A percentile compares a stretch with the other conserved stretches of the same genome.
These are phyloP conservation scores for Amphipoea oculea DNA, from an alignment of 2,888 invertebrate species.

Conservation along the genomic window DNA sequence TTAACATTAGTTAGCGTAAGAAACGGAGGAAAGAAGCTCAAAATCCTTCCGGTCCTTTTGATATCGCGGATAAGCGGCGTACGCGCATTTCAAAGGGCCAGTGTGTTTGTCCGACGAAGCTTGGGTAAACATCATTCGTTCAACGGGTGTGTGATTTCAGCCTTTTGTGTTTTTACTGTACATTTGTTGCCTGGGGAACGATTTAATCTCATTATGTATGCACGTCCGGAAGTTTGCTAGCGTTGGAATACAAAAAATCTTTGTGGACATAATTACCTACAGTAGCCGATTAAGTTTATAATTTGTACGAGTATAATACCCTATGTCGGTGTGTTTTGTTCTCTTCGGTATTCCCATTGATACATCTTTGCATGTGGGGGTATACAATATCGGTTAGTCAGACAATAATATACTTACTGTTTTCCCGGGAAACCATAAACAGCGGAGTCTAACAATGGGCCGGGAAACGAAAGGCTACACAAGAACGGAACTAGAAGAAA, in stretches of 20 bases:
- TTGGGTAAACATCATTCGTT: conserved; percentile 85
- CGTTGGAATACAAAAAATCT: conserved; percentile 49
- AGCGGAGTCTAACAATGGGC: conserved; percentile 36
- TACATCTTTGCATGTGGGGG: conserved; percentile 24
- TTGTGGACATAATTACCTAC: conserved; percentile 29
- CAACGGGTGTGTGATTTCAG: conserved; percentile 79
- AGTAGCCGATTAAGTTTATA: conserved; percentile 54
- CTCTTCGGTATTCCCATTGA: conserved; percentile 34
- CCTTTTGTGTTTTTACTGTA: conserved; percentile 79
- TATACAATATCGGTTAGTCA: conserved; percentile 27
- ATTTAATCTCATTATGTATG: conserved; percentile 80
- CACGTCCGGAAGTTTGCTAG: conserved; percentile 76
- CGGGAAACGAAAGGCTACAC: conserved; percentile 24
- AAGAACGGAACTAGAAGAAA: conserved; percentile 17
- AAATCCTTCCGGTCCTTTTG: conserved; percentile 87
- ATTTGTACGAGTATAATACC: conserved; percentile 42
- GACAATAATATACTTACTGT: conserved; percentile 20
- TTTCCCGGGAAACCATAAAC: conserved; percentile 54
- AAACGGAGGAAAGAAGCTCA: conserved; percentile 70
- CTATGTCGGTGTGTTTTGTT: conserved; percentile 26
- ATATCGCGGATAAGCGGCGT: conserved; percentile 79
- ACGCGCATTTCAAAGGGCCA: conserved; percentile 81
- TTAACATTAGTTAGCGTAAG: conserved; percentile 71
- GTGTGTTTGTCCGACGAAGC: conserved; percentile 79
- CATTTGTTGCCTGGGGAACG: conserved; percentile 70